Evolutionary conservation across 2,113 vertebrate species (phyloP).

Genomic region (Cervus canadensis): DNA sequence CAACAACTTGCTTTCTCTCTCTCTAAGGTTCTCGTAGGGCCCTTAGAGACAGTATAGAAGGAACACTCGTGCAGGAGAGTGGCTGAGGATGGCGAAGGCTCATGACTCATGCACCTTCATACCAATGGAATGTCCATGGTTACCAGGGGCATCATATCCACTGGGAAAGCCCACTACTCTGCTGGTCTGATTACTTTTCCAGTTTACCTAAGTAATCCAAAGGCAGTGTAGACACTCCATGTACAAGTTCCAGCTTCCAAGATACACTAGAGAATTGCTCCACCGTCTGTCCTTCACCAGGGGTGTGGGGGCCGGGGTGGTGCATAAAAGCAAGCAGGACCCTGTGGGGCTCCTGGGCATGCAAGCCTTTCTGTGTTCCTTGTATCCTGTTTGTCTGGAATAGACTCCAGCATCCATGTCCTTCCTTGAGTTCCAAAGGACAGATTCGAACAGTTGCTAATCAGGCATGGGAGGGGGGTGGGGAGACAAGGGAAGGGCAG

Average conservation of each 20-base stretch:
- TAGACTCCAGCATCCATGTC: background rate
- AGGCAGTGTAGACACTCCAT: background rate
- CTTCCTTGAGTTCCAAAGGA: background rate
- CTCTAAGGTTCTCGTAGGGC: background rate
- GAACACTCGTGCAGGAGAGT: background rate
- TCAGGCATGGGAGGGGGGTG: background rate
- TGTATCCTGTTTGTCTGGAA: background rate
- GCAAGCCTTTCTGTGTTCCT: background rate
- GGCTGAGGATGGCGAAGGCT: background rate
- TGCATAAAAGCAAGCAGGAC: background rate
- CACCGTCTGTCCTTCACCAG: background rate
- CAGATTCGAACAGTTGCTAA: background rate
- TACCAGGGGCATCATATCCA: background rate
- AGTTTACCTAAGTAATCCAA: background rate
- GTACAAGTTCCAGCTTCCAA: background rate
- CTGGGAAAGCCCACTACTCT: background rate
- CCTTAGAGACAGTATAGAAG: background rate
- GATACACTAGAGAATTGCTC: too few relatives aligned
- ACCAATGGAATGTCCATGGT: fast-evolving
- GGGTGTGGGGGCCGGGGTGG: fast-evolving
- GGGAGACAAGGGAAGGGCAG: background rate
- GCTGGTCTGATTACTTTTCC: background rate
- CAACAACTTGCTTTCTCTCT: background rate
- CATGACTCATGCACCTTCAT: background rate
- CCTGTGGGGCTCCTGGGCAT: background rate